Evolutionary conservation across 1,140 invertebrate species (phyloP), one percentile per base, ranked within the genome.

Genomic region (Drosophila nigromelanica): DNA sequence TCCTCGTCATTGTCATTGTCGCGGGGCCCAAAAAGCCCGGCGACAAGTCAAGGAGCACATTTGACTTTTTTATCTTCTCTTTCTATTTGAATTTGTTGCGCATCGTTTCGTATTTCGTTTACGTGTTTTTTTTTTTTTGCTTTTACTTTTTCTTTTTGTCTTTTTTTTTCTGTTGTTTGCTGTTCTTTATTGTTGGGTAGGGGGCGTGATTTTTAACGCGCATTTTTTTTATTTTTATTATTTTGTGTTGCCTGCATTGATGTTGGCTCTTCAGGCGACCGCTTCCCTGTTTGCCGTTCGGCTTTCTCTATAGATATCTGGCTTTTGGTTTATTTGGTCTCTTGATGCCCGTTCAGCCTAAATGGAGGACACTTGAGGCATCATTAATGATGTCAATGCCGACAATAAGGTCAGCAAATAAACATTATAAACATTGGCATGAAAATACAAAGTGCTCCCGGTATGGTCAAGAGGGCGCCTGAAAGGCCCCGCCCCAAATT

Each of bases 321-420:
- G 55, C 55, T 54, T 73, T 73, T 73, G 58, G 55, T 62, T 74
- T 74, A 74, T 74, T 74, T 74, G 52, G 59, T 51, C 52, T 58
- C 33, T 45, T 66, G 62, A 66, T 66, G 60, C 51, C 60, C 61
- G 30, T 60, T 54, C 45, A 42, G 76, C 67, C 75, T 69, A 76
- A 86, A 86, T 87, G 82, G 82, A 87, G 82, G 63, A 87, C 72
- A 79, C 82, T 86, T 82, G 59, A 77, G 78, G 78, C 80, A 79
- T 81, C 82, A 87, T 86, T 86, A 86, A 87, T 78, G 82, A 87
- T 86, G 82, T 82, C 82, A 86, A 86, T 86, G 82, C 54, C 42
- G 52, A 73, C 76, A 76, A 78, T 78, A 78, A 76, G 76, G 76
- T 63, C 76, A 60, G 67, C 72, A 74, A 58, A 62, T 70, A 62